Evolutionary conservation across 2,113 vertebrate genomes (phyloP), one percentile per base, ranked within the genome.

Genomic region (Rhombomys opimus): DNA sequence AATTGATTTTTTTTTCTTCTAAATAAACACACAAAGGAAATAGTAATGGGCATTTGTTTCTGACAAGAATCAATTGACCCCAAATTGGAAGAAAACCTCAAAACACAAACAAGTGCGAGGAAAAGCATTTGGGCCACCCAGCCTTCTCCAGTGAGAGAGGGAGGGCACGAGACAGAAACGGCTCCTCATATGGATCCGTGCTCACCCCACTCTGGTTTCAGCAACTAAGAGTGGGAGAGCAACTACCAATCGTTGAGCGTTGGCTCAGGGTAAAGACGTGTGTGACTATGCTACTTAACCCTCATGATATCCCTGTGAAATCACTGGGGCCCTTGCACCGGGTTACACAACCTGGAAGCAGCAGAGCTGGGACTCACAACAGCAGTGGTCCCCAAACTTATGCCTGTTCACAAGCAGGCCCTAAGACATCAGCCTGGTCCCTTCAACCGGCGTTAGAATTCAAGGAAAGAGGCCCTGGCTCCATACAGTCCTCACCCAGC

Each of bases 1-100:
- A 67, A 96, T 96, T 93, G 97, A 41, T 95, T 98, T 97, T 97
- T 80, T 70, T 81, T 72, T 38, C 23, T 27, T 59, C 95, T 97
- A 97, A 97, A 91, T 96, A 97, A 98, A 93, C 68, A 86, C 11
- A 13, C 76, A 65, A 94, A 91, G 94, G 95, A 96, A 97, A 97
- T 59, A 77, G 88, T 63, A 91, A 63, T 35, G 77, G 32, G 10
- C 94, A 41, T 91, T 93, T 85, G 92, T 67, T 96, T 97, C 73
- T 90, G 77, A 94, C 0, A 32, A 89, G 68, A 89, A 87, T 98
- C 91, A 92, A 95, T 95, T 97, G 82, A 96, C 82, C 75, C 68
- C 41, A 57, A 89, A 70, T 23, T 90, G 84, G 35, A 94, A 95
- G 86, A 95, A 96, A 95, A 61, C 32, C 20, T 94, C 94, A 67